Evolutionary conservation across 2,797 vertebrate species (phyloP).

Genomic region (Sebastes iracundus): DNA sequence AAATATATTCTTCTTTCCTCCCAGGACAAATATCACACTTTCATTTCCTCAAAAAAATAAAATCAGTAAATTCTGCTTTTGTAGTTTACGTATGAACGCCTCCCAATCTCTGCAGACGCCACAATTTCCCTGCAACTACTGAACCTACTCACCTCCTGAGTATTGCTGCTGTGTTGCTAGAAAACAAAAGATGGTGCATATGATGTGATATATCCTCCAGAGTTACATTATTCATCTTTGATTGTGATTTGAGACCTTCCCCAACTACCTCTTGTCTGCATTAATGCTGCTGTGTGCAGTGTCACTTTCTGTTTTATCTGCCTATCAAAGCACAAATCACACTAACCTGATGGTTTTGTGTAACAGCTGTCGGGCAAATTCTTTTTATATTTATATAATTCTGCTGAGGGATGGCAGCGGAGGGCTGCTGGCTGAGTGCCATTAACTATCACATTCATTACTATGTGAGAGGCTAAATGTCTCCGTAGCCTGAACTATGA

Average conservation of each 20-base stretch:
- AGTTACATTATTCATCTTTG: conserved; percentile 39
- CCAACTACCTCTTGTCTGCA: not conserved
- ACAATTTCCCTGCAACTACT: conserved; percentile 21
- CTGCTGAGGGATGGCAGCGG: not conserved
- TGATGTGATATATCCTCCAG: conserved; percentile 4
- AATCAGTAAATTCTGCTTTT: conserved; percentile 44
- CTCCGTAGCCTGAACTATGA: conserved; percentile 26
- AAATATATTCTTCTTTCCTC: conserved; percentile 15
- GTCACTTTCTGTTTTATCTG: conserved; percentile 1
- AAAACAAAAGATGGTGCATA: conserved; percentile 7
- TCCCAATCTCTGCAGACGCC: conserved; percentile 33
- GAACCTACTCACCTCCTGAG: conserved; percentile 45
- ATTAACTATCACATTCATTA: conserved; percentile 33
- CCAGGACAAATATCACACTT: conserved; percentile 39
- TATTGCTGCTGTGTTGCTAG: conserved; percentile 31
- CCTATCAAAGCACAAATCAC: conserved; percentile 40
- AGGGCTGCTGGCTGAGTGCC: conserved; percentile 16
- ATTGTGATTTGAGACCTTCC: conserved; percentile 14
- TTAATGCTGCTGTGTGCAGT: not conserved
- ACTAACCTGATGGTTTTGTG: conserved; percentile 16
- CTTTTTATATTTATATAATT: conserved; percentile 3
- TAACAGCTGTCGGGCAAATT: conserved; percentile 27
- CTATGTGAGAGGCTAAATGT: conserved; percentile 33
- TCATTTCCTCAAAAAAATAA: conserved; percentile 60
- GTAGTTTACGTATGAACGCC: conserved; percentile 49